Evolutionary conservation across 2,113 vertebrate species (phyloP).

Genomic region (Neolamprologus longior): DNA sequence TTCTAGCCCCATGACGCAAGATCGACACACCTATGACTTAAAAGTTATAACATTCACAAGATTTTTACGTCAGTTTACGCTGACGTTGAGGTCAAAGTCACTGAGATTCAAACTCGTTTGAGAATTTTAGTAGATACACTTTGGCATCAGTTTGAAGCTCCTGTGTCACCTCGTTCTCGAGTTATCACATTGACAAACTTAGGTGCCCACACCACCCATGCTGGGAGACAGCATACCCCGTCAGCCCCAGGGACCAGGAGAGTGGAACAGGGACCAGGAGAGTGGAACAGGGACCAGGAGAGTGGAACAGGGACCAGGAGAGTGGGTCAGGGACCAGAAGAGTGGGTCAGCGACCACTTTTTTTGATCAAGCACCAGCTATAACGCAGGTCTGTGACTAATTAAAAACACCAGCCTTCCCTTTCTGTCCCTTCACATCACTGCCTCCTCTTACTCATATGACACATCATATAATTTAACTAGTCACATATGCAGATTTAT

Average conservation of each 20-base stretch:
- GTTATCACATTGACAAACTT: neutral
- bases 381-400: neutral
- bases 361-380: neutral
- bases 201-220: rapidly evolving
- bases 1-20: neutral
- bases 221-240: neutral
- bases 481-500: slow-evolving; percentile 26
- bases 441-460: neutral
- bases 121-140: neutral
- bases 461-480: neutral
- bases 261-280: rapidly evolving
- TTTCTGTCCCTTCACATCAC: neutral
- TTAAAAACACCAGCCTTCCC: neutral
- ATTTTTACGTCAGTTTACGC: rapidly evolving
- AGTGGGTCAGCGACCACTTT: rapidly evolving
- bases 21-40: neutral
- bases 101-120: neutral
- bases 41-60: neutral
- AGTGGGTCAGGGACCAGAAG: rapidly evolving
- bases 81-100: neutral
- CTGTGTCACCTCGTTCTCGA: neutral
- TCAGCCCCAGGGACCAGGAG: neutral
- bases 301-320: rapidly evolving
- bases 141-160: neutral
- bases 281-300: rapidly evolving